Percentiles rank a stretch among this genome's conserved stretches.
phyloP scores from a whole-genome alignment of 35 echinoderm and acorn worm genomes.

The Stichopus chloronotus region DNA sequence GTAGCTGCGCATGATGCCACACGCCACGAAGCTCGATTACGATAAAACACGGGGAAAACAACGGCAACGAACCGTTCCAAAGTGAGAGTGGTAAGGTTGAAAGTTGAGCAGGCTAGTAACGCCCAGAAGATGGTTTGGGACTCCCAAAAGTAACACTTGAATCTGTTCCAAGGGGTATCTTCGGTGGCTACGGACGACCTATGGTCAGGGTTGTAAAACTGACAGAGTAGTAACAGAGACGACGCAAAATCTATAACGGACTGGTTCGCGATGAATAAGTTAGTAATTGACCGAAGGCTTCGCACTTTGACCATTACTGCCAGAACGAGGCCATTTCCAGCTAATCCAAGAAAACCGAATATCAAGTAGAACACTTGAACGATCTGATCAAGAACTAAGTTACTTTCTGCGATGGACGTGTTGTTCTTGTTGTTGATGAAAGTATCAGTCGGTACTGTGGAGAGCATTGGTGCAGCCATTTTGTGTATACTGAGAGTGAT shows the following conservation, averaged over 20 bases:
- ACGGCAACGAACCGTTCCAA: slow-evolving; percentile 13
- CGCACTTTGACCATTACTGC: neutral
- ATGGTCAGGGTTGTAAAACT: neutral
- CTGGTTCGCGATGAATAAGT: slow-evolving; percentile 16
- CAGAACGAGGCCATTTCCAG: neutral
- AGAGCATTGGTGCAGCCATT: no score
- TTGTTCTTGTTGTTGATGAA: no score
- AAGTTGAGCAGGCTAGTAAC: neutral
- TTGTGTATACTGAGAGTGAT: no score
- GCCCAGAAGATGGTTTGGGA: slow-evolving; percentile 33
- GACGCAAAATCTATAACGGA: neutral
- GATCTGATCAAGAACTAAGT: neutral
- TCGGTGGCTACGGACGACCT: neutral
- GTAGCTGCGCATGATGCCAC: neutral
- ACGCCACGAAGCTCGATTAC: neutral
- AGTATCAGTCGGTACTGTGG: no score
- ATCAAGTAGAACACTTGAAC: neutral
- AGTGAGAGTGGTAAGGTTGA: neutral
- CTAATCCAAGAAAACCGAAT: neutral
- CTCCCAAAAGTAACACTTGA: slow-evolving; percentile 17
- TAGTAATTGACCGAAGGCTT: neutral
- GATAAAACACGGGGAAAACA: slow-evolving; percentile 29
- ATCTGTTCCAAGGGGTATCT: neutral
- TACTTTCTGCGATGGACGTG: no score
- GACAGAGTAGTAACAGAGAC: neutral